phyloP scores from a whole-genome alignment of 2,797 vertebrate genomes.

The Crypturellus tataupa region DNA sequence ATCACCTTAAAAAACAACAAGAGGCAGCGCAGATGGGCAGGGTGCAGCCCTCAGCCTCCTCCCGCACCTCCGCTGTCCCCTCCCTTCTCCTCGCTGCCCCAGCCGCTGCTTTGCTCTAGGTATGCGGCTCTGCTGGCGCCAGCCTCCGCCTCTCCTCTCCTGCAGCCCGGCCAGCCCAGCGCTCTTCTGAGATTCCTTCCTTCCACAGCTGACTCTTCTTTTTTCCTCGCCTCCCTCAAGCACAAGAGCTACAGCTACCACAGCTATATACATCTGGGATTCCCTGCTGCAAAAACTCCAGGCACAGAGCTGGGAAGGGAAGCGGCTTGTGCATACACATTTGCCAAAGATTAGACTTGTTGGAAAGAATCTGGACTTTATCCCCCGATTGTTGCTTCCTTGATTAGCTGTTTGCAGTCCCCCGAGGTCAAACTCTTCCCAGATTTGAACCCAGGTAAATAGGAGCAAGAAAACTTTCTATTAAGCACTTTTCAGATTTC shows the following conservation, averaged over 20 bases:
- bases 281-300: background rate
- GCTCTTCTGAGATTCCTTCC: background rate
- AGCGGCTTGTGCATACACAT: background rate
- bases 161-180: background rate
- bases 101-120: background rate
- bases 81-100: background rate
- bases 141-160: constrained; percentile 7
- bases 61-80: constrained; percentile 13
- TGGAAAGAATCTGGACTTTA: constrained; percentile 65
- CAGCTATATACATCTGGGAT: background rate
- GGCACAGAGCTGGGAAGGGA: background rate
- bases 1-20: background rate
- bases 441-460: background rate
- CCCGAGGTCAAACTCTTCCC: background rate
- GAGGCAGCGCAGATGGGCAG: constrained; percentile 1
- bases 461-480: background rate
- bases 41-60: background rate
- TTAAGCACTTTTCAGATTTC: background rate
- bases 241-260: background rate
- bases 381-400: constrained; percentile 10
- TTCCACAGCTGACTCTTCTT: background rate
- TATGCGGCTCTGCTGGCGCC: background rate
- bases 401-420: constrained; percentile 19
- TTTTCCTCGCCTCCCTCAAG: background rate
- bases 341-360: constrained; percentile 36